Conservation (phyloP, 2,888 invertebrate species). For the Embidobia sp. region DNA sequence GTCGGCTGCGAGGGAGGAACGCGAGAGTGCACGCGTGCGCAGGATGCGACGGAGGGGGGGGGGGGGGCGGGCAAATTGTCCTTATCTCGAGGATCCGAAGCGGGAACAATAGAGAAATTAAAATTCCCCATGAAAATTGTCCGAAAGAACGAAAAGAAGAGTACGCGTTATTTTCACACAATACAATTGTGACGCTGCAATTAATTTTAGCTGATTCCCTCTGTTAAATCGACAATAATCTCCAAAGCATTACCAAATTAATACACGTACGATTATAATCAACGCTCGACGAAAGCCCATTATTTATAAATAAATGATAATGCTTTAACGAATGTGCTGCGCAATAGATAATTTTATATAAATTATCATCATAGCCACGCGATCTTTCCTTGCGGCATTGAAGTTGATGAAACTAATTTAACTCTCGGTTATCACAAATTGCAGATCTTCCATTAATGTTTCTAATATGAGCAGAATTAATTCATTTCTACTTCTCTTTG, state of each 20-base stretch:
- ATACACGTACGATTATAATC: constrained; percentile 33
- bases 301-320: constrained; percentile 54
- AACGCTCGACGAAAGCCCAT: constrained; percentile 21
- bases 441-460: constrained; percentile 73
- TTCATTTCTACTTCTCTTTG: constrained; percentile 60
- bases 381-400: constrained; percentile 67
- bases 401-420: constrained; percentile 76
- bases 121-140: no score
- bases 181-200: no score
- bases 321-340: constrained; percentile 34
- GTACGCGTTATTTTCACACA: no score
- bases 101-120: no score
- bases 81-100: no score
- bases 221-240: constrained; percentile 10
- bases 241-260: no score
- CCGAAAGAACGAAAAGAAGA: no score
- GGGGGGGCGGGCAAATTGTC: no score
- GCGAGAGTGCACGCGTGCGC: no score
- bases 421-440: constrained; percentile 70
- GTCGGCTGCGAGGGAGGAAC: no score
- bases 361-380: constrained; percentile 71
- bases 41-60: no score
- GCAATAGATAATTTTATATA: constrained; percentile 68
- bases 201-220: constrained; percentile 7
- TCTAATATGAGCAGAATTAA: constrained; percentile 60